Evolutionary conservation across 2,113 vertebrate genomes (phyloP), one percentile per base, ranked within the genome.

Genomic region (Acrocephalus arundinaceus): DNA sequence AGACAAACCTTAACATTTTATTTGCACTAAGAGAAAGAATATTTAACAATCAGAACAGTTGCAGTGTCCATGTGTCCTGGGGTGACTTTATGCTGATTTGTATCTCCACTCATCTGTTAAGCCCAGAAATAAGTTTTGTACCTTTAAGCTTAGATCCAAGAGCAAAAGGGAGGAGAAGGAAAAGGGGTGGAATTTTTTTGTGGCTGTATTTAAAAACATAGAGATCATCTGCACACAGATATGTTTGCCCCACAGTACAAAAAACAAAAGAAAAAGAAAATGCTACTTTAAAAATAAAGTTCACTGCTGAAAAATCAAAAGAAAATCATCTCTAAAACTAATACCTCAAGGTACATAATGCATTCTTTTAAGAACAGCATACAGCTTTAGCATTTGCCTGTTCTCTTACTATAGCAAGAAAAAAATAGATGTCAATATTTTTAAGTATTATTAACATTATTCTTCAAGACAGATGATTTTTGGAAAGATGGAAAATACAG

Each of bases 271-370:
- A 48, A 48, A 91, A 79, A 23, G 55, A 13, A 9, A 35, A 35
- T n/a, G 12, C 41, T 73, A 41, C 17, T 62, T 21, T 4, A 81
- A 89, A 93, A 94, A 45, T 41, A 7, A 85, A 83, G 31, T 28
- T 17, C 13, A 70, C n/a, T 1, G 6, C 19, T 7, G 7, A 83
- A 43, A 79, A 85, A 68, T 21, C 1, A 51, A 15, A 63, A 74
- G 5, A 67, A 80, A 87, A 84, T 24, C 0, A 58, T 28, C 41
- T 59, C 31, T n/a, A 41, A 68, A 72, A 43, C 49, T 8, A 72
- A 70, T 11, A 48, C 1, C 6, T 28, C 24, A 85, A 71, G 25
- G 5, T 41, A 66, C 0, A 1, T 2, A 27, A 15, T 33, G 13
- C 0, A 1, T 30, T 89, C n/a, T 68, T 81, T 78, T 28, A 41